A percentile compares a stretch with the other conserved stretches of the same genome.
Conservation (phyloP, 1,140 invertebrate species). For the Brachionus angularis region DNA sequence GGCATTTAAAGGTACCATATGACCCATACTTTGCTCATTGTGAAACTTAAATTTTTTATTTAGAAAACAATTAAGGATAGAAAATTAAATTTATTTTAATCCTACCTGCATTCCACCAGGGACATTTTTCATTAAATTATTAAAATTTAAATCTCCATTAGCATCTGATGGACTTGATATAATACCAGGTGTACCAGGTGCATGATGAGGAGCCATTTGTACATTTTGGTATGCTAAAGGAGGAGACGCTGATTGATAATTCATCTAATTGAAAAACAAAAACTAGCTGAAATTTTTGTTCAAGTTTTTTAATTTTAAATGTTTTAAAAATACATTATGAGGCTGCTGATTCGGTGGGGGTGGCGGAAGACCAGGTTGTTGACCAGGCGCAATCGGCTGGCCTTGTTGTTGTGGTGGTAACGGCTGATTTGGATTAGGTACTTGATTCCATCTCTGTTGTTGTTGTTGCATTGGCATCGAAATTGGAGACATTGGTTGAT, state of each 20-base stretch:
- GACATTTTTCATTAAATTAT: conserved; percentile 33
- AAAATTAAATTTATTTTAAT: not conserved
- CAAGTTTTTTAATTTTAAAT: not conserved
- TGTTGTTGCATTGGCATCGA: conserved; percentile 36
- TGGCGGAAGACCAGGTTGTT: not conserved
- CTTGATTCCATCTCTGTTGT: conserved; percentile 19
- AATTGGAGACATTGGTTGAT: conserved; percentile 36
- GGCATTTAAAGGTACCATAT: conserved; percentile 23
- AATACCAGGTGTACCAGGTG: conserved; percentile 21
- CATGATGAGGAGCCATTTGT: conserved; percentile 39
- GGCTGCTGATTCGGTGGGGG: too few species aligned
- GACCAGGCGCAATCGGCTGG: not conserved
- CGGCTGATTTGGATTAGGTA: not conserved
- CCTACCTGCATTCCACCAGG: not conserved
- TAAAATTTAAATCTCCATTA: not conserved
- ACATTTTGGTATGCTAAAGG: conserved; percentile 15
- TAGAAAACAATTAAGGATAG: too few species aligned
- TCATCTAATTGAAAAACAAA: conserved; percentile 5
- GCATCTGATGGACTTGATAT: conserved; percentile 36
- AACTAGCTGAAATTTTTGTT: too few species aligned
- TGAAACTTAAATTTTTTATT: not conserved
- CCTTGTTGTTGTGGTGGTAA: not conserved
- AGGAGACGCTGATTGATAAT: conserved; percentile 19
- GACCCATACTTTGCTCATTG: conserved; percentile 32
- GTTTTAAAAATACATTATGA: not conserved